Conservation (phyloP, 2,888 invertebrate genomes). For the Hydrotaea diabolus region DNA sequence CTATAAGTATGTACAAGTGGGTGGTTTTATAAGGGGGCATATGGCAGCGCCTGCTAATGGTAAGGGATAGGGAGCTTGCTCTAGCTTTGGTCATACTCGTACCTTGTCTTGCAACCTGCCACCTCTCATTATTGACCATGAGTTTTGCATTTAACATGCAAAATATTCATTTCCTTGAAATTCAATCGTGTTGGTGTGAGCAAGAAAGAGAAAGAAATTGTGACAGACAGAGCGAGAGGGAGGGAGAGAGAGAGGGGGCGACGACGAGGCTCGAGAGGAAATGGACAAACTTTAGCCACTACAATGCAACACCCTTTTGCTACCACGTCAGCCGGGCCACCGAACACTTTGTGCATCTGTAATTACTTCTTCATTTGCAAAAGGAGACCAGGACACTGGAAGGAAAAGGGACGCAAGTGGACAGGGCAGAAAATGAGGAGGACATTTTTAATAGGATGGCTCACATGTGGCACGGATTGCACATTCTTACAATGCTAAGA, state of each 20-base stretch:
- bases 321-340: neutral
- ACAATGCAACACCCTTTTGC: constrained; percentile 20
- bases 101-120: constrained; percentile 23
- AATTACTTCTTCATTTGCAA: constrained; percentile 30
- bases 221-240: neutral
- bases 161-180: constrained; percentile 65
- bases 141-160: constrained; percentile 66
- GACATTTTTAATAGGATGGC: neutral
- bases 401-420: neutral
- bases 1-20: constrained; percentile 55
- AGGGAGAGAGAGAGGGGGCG: neutral
- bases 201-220: neutral
- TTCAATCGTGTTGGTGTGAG: neutral
- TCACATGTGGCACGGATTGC: neutral
- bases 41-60: neutral
- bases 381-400: neutral
- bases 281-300: neutral
- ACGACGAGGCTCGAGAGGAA: neutral
- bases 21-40: constrained; percentile 52
- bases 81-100: neutral
- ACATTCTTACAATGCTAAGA: no score
- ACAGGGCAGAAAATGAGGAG: neutral
- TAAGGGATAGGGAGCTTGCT: no score
- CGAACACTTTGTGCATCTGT: constrained; percentile 30
- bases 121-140: constrained; percentile 64